Conservation (phyloP, 2,113 vertebrate genomes). For the Panurus biarmicus region DNA sequence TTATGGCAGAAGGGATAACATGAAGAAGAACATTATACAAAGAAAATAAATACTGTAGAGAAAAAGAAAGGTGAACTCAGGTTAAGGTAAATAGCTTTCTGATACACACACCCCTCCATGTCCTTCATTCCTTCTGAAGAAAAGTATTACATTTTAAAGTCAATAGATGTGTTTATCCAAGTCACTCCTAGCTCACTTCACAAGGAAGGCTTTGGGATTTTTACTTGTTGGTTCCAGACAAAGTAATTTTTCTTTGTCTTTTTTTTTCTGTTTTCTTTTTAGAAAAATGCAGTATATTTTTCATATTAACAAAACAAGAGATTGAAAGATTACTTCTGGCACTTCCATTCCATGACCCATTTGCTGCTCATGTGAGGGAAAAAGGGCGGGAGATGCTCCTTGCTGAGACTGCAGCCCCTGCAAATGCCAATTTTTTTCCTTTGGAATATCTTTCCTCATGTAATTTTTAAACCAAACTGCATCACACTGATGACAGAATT, state of each 20-base stretch:
- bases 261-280: neutral
- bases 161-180: constrained; percentile 17
- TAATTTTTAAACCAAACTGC: neutral
- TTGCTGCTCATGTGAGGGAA: neutral
- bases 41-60: neutral
- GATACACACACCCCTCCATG: neutral
- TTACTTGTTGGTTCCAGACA: constrained; percentile 1
- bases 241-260: neutral
- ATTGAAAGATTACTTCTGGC: constrained; percentile 1
- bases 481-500: neutral
- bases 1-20: neutral
- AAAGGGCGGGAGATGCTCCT: neutral
- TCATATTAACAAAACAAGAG: neutral
- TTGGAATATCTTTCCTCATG: neutral
- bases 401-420: neutral
- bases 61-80: constrained; percentile 14
- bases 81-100: constrained; percentile 9
- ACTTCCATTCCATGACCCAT: neutral
- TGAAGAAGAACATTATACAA: neutral
- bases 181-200: neutral
- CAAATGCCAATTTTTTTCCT: neutral
- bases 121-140: neutral
- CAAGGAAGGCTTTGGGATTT: neutral
- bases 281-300: neutral
- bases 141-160: constrained; percentile 14